Conservation (phyloP, 2,797 vertebrate species). For the Ciconia nigra region DNA sequence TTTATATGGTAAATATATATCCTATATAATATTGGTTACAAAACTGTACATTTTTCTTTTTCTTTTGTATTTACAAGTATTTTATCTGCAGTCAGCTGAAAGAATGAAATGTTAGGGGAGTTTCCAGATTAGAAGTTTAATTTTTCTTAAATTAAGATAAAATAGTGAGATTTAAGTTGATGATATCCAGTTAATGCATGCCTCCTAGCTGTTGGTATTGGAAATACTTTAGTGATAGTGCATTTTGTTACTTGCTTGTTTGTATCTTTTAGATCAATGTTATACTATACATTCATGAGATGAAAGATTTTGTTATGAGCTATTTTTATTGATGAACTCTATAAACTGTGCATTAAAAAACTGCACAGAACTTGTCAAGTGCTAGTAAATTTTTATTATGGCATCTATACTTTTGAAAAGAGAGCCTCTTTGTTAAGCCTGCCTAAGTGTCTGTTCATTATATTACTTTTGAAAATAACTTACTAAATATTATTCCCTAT, state of each 20-base stretch:
- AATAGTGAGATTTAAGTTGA: neutral
- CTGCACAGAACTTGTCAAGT: neutral
- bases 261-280: neutral
- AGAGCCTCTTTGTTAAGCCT: neutral
- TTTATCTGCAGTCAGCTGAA: neutral
- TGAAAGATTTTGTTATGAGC: neutral
- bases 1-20: neutral
- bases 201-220: neutral
- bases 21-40: neutral
- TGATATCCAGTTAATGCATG: neutral
- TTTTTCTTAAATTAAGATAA: neutral
- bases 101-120: neutral
- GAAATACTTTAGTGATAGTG: neutral
- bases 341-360: neutral
- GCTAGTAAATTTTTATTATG: neutral
- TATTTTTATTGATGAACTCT: neutral
- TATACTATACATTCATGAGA: neutral
- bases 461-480: neutral
- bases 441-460: neutral
- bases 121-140: neutral
- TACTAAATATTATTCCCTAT: neutral
- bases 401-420: neutral
- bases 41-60: neutral
- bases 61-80: neutral
- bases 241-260: neutral